Conservation (phyloP, 2,888 invertebrate species). For the Scaeva pyrastri region DNA sequence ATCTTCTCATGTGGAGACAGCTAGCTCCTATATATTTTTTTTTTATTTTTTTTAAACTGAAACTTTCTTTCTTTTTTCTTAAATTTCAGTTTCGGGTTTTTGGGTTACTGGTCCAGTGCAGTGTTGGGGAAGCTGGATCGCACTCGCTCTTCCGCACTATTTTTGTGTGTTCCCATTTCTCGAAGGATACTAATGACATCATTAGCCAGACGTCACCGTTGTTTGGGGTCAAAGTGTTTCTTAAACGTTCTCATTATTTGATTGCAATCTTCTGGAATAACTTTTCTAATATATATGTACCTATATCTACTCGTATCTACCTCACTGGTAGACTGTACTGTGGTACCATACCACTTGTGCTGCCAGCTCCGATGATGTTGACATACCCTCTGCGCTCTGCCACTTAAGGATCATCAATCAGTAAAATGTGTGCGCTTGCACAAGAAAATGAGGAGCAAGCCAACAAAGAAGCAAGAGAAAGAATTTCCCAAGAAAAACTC, state of each 20-base stretch:
- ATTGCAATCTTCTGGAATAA: constrained; percentile 71
- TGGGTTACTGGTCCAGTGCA: constrained; percentile 68
- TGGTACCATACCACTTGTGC: neutral
- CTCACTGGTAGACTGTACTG: too few species aligned
- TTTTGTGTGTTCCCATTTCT: constrained; percentile 24
- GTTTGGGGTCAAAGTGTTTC: constrained; percentile 70
- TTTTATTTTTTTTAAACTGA: neutral
- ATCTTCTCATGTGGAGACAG: too few species aligned
- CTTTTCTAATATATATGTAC: constrained; percentile 59
- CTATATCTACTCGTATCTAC: neutral
- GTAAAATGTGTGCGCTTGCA: constrained; percentile 74
- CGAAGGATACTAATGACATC: constrained; percentile 67
- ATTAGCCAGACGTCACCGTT: constrained; percentile 69
- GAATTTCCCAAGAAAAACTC: constrained; percentile 67
- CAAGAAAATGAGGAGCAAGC: constrained; percentile 40
- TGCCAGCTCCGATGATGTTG: constrained; percentile 71
- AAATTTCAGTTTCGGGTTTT: constrained; percentile 37
- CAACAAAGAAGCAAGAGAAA: constrained; percentile 3
- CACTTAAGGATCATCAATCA: constrained; percentile 76
- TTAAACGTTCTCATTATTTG: constrained; percentile 75
- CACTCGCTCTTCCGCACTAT: neutral
- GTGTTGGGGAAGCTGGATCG: constrained; percentile 11
- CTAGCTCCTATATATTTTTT: too few species aligned
- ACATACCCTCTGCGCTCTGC: constrained; percentile 69
- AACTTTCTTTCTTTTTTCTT: too few species aligned